Conservation (phyloP, 2,797 vertebrate species). For the Merluccius polli region DNA sequence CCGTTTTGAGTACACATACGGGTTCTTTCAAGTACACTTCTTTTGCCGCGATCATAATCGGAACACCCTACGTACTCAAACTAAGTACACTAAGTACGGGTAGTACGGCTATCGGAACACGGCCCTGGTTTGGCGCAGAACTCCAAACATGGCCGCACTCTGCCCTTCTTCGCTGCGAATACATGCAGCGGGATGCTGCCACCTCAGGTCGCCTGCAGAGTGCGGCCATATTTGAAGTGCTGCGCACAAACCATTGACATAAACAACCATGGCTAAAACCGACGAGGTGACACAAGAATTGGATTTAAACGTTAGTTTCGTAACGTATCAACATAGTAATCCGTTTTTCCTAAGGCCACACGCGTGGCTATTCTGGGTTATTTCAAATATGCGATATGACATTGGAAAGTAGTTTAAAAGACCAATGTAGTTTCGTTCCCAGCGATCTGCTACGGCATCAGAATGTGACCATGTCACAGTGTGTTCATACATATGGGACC, state of each 20-base stretch:
- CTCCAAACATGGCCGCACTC: neutral
- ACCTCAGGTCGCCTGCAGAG: neutral
- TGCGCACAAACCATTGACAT: neutral
- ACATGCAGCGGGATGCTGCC: neutral
- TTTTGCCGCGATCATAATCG: no score
- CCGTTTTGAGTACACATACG: no score
- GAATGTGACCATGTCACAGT: neutral
- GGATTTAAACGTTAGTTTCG: no score
- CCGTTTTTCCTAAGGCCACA: neutral
- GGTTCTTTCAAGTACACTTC: no score
- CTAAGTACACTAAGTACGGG: no score
- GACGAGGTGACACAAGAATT: no score
- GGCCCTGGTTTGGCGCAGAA: neutral
- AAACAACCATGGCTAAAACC: neutral
- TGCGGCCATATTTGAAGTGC: neutral
- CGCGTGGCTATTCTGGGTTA: neutral
- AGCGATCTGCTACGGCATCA: neutral
- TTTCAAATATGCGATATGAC: neutral
- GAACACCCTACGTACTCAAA: no score
- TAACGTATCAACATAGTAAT: neutral
- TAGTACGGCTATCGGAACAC: no score
- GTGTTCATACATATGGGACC: neutral
- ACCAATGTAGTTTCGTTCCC: neutral
- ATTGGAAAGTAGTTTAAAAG: neutral
- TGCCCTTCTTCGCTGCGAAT: neutral